A percentile compares a stretch with the other conserved stretches of the same genome.
These are phyloP conservation scores for Protodeltote pygarga DNA, from an alignment of 2,888 invertebrate species.

Conservation along the genomic window DNA sequence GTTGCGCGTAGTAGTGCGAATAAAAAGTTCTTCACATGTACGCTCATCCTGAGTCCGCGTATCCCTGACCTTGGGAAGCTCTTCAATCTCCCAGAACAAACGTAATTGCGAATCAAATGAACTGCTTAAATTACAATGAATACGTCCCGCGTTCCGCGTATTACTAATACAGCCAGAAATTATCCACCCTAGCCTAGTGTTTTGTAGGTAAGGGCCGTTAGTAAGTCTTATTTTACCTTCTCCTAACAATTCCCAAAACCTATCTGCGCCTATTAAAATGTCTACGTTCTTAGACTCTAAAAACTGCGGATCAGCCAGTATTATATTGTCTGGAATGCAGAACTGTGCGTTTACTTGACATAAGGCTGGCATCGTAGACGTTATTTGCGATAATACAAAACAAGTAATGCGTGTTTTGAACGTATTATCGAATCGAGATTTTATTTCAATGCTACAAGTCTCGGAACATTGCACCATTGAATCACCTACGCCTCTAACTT, in stretches of 20 bases:
- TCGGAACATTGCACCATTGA: not conserved
- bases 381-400: conserved; percentile 1
- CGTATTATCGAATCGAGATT: conserved; percentile 5
- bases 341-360: no score
- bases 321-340: not conserved
- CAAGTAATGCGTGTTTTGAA: conserved; percentile 1
- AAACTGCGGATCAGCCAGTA: not conserved
- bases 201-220: conserved; percentile 8
- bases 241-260: conserved; percentile 3
- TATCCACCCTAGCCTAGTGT: conserved; percentile 42
- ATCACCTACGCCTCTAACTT: not conserved
- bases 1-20: no score
- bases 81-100: conserved; percentile 4
- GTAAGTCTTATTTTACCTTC: not conserved
- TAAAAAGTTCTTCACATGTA: conserved; percentile 2
- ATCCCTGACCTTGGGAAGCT: not conserved
- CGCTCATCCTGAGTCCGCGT: conserved; percentile 4
- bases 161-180: conserved; percentile 38
- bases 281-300: not conserved
- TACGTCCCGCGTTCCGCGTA: not conserved
- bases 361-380: not conserved
- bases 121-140: not conserved
- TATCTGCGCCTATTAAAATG: conserved; percentile 4
- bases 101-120: not conserved
- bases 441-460: conserved; percentile 1